These are phyloP conservation scores for Spodoptera picta DNA, from an alignment of 2,888 invertebrate species.

Conservation along the genomic window DNA sequence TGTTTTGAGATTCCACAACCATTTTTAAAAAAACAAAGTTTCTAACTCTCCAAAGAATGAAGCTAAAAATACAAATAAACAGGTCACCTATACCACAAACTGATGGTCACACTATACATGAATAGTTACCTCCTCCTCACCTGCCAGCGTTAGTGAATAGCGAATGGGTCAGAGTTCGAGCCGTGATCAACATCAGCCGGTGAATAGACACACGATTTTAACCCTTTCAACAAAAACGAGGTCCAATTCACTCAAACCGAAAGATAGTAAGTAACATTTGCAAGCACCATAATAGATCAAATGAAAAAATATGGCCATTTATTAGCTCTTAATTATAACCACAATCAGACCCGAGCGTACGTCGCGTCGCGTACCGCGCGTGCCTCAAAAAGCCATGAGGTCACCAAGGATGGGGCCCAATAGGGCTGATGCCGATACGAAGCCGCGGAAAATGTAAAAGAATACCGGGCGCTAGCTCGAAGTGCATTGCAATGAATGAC, in stretches of 20 bases:
- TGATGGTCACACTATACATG: slow-evolving; percentile 41
- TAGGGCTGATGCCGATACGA: too few relatives aligned
- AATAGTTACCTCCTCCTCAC: slow-evolving; percentile 65
- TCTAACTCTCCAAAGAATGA: too few relatives aligned
- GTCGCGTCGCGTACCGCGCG: too few relatives aligned
- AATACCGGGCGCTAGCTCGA: too few relatives aligned
- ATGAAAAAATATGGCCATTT: neutral
- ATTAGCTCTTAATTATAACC: too few relatives aligned
- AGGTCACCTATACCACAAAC: neutral
- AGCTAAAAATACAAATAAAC: neutral
- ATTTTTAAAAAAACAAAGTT: too few relatives aligned
- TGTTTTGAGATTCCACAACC: too few relatives aligned
- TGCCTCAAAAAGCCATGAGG: too few relatives aligned
- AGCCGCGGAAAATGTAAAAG: too few relatives aligned
- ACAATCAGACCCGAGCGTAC: too few relatives aligned
- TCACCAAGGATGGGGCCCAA: too few relatives aligned
- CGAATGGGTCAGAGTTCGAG: slow-evolving; percentile 51
- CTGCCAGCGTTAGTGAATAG: slow-evolving; percentile 64
- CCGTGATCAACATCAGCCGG: slow-evolving; percentile 62
- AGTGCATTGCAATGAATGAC: too few relatives aligned
- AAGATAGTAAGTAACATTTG: slow-evolving; percentile 22
- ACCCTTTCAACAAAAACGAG: slow-evolving; percentile 53
- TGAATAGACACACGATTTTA: slow-evolving; percentile 58
- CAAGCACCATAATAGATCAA: slow-evolving; percentile 20
- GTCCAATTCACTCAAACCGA: slow-evolving; percentile 19